Evolutionary conservation across 2,113 vertebrate genomes (phyloP), one percentile per base, ranked within the genome.

Genomic region (Ageneiosus marmoratus): DNA sequence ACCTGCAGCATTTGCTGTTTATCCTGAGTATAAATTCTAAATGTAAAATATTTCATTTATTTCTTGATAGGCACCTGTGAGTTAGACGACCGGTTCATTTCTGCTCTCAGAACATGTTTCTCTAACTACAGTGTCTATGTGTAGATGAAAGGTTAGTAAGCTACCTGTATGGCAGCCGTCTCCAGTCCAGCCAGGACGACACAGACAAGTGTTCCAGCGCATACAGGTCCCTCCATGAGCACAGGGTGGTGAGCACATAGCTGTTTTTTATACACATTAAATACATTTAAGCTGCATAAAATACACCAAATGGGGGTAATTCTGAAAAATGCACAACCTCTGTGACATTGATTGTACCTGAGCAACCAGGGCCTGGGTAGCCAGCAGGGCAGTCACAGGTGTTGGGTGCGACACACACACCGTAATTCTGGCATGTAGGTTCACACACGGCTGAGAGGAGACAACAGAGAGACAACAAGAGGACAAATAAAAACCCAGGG

Each of bases 351-450:
- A 55, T 24, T 77, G 22, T 91, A 95, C 95, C 94, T 86, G 92
- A 95, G 84, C 95, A 95, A 75, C 94, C 93, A 0, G 85, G 89
- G n/a, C 95, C 94, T 9, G 94, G 95, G 82, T 95, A 95, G 1
- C 95, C 95, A 24, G 89, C 90, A 50, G 95, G 95, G 88, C 95
- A 95, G 78, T 94, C 91, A 82, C 94, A 95, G 86, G 85, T 92
- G 88, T 94, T 92, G 9, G 95, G 94, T 53, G 89, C 91, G 18
- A 94, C 90, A 90, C 95, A 95, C 41, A 92, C 89, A 0, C 95
- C 95, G 0, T 93, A 91, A 89, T 95, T 95, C 86, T 92, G 92
- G 88, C 95, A 95, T 1, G 85, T 79, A 4, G 93, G 92, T 8
- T 92, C 87, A 86, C 95, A 95, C 69, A 94, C 87, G 63, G 95